Conservation (phyloP, 1,140 invertebrate species). For the Drosophila sturtevanti region DNA sequence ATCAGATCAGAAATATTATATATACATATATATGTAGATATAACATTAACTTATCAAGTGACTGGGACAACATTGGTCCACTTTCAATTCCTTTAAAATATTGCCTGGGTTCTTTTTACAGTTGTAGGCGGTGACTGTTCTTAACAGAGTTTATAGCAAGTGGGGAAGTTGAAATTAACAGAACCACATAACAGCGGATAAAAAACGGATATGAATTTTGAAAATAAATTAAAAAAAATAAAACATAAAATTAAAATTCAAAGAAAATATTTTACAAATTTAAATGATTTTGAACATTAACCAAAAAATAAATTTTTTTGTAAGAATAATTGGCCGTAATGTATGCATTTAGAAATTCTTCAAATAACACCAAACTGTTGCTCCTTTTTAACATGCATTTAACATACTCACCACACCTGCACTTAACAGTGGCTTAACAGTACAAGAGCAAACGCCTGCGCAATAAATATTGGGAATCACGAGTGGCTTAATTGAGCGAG, state of each 20-base stretch:
- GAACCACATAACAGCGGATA: constrained; percentile 55
- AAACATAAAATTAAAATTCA: background rate
- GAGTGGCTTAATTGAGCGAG: constrained; percentile 9
- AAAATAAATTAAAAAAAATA: background rate
- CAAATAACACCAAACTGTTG: constrained; percentile 62
- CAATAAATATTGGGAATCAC: constrained; percentile 8
- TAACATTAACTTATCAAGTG: background rate
- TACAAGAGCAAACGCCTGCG: constrained; percentile 50
- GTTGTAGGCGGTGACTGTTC: constrained; percentile 5
- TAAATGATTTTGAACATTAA: background rate
- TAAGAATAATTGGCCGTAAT: background rate
- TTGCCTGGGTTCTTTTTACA: background rate
- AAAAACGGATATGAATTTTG: constrained; percentile 23
- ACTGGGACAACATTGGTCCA: background rate
- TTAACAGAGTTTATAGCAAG: constrained; percentile 61
- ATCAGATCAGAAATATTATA: background rate
- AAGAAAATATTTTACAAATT: background rate
- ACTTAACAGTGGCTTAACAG: constrained; percentile 31
- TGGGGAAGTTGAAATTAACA: constrained; percentile 28
- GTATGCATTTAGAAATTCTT: background rate
- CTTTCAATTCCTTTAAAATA: background rate
- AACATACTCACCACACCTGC: constrained; percentile 24
- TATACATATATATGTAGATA: background rate
- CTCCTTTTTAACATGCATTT: constrained; percentile 40
- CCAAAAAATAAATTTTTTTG: background rate